Evolutionary conservation across 92 coral and sea anemone genomes (phyloP).

Genomic region (Epizoanthus illoricatus): DNA sequence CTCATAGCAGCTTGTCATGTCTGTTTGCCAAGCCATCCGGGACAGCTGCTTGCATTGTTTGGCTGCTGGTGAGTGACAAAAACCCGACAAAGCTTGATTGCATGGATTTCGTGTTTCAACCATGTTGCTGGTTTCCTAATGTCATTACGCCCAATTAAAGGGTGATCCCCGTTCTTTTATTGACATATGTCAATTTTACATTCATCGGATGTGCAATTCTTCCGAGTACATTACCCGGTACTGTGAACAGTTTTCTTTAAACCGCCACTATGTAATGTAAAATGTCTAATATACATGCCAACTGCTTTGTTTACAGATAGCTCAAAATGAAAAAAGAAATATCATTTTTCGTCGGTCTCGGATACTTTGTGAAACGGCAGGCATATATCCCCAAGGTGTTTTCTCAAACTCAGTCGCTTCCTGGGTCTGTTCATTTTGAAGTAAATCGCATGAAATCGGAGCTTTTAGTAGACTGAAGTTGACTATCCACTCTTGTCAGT

Average conservation of each 20-base stretch:
- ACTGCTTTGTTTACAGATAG: not conserved
- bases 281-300: not conserved
- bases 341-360: not conserved
- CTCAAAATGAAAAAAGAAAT: not conserved
- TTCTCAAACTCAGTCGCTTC: not conserved
- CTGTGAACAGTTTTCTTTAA: constrained; percentile 3
- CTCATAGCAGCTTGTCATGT: not conserved
- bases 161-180: not conserved
- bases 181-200: constrained; percentile 23
- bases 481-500: too few relatives aligned
- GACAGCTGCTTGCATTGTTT: constrained; percentile 11
- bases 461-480: too few relatives aligned
- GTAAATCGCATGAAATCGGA: too few relatives aligned
- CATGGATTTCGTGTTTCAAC: constrained; percentile 12
- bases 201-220: not conserved
- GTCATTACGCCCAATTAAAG: constrained; percentile 12
- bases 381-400: not conserved
- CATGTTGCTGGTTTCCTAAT: not conserved
- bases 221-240: too few relatives aligned
- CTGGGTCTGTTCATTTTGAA: too few relatives aligned
- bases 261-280: not conserved
- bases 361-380: not conserved
- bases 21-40: not conserved
- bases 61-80: not conserved
- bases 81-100: not conserved